These are phyloP conservation scores for Brachyrhaphis roseni DNA, from an alignment of 2,797 vertebrate species.

Conservation along the genomic window DNA sequence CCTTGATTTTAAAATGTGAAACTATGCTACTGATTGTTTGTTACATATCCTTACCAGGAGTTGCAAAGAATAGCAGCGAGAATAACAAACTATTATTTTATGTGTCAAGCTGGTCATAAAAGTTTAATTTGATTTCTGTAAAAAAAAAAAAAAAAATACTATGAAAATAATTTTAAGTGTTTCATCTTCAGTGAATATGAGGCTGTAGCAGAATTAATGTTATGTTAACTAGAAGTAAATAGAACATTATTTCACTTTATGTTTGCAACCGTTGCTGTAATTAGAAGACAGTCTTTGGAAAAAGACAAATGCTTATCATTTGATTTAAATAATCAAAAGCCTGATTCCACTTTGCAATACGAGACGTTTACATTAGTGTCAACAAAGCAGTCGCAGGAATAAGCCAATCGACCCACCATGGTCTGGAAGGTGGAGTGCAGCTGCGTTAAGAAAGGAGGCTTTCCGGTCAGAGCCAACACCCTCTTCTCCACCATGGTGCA, in stretches of 20 bases:
- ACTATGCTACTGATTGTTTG: background rate
- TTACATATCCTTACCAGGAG: background rate
- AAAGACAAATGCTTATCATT: too few relatives aligned
- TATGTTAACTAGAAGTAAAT: background rate
- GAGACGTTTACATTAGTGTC: background rate
- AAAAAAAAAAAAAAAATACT: background rate
- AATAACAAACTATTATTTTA: background rate
- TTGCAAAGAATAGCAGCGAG: background rate
- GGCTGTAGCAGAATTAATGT: background rate
- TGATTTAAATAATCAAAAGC: background rate
- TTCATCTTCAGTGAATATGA: background rate
- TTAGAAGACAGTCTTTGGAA: background rate
- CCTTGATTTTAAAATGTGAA: background rate
- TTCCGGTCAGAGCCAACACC: constrained; percentile 90
- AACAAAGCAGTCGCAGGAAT: background rate
- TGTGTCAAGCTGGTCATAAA: background rate
- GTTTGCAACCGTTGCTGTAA: background rate
- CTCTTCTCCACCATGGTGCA: constrained; percentile 99
- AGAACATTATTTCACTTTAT: background rate
- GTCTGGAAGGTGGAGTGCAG: constrained; percentile 97
- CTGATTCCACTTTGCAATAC: background rate
- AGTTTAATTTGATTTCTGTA: background rate
- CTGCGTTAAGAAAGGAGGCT: constrained; percentile 94
- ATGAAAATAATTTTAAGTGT: background rate
- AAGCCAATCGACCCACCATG: constrained; percentile 80